Evolutionary conservation across 2,797 vertebrate genomes (phyloP).

Genomic region (Spizella passerina): DNA sequence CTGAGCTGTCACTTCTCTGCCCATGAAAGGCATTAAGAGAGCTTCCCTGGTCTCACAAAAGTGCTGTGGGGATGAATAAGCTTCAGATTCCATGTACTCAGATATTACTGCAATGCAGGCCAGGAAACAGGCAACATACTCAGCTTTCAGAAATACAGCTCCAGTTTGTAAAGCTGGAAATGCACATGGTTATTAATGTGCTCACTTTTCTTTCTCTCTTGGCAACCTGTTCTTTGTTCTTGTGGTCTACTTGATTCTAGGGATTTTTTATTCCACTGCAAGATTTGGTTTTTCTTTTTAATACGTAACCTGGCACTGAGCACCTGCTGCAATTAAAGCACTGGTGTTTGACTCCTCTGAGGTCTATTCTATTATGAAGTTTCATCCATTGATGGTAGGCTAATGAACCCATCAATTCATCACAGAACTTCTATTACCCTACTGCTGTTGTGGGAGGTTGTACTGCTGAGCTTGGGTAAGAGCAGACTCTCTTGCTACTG

Average conservation of each 20-base stretch:
- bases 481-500: constrained; percentile 2
- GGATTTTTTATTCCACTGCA: constrained; percentile 26
- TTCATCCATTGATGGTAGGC: constrained; percentile 63
- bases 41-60: background rate
- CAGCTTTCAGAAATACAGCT: background rate
- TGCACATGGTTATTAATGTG: background rate
- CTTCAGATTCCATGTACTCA: background rate
- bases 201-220: background rate
- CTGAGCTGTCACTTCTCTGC: background rate
- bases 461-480: background rate
- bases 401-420: constrained; percentile 73
- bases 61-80: background rate
- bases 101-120: background rate
- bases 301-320: constrained; percentile 16
- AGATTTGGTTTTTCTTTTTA: constrained; percentile 45
- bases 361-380: constrained; percentile 51
- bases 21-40: accelerated
- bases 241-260: background rate
- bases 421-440: constrained; percentile 59
- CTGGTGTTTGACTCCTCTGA: constrained; percentile 54
- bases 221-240: constrained; percentile 5
- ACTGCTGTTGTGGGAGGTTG: constrained; percentile 45
- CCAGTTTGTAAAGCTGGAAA: background rate
- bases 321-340: constrained; percentile 63
- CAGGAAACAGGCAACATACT: background rate